Base-by-base conservation (phyloP, 2,113 vertebrate genomes). In the Sakesphorus luctuosus region DNA sequence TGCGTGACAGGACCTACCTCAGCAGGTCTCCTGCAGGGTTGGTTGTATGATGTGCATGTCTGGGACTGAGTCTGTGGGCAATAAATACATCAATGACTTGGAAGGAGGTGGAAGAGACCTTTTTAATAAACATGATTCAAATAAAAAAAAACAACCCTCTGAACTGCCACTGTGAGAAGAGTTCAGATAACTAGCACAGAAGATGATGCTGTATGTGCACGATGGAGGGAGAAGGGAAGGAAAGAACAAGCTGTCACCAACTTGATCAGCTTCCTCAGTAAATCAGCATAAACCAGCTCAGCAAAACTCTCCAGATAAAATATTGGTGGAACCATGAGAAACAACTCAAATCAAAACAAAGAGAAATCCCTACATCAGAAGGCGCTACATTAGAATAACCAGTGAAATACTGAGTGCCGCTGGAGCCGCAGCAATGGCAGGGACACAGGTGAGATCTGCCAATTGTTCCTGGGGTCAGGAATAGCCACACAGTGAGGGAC, bases 281-380 rank as follows among this genome's bases (percentile, higher is more conserved):
- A 97, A 98, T 96, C 96, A 98, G 96, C 97, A 98, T 97, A 98
- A 98, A 98, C 97, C 98, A 98, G 97, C 97, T 98, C 97, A 98
- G 97, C 97, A 97, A 98, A 97, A 97, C 96, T 97, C 97, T 97
- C 97, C 98, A 96, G 96, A 97, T 97, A 98, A 98, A 98, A 98
- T 92, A 98, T 96, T 50, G 97, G 96, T 97, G 97, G 97, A 97
- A 79, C 97, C 98, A 98, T 96, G 94, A 97, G 96, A 96, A 96
- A 95, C 95, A 97, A 96, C 94, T 96, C 89, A 96, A 96, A 92
- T 79, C 89, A 96, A 96, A 94, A 96, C 62, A 93, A 97, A 96
- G 72, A 94, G 84, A 93, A 96, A 95, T 53, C 87, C 95, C 96
- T 97, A 96, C 94, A 67, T 94, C 18, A 50, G 96, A 96, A 98